Evolutionary conservation across 2,113 vertebrate genomes (phyloP), one percentile per base, ranked within the genome.

Genomic region (Todiramphus chloris): DNA sequence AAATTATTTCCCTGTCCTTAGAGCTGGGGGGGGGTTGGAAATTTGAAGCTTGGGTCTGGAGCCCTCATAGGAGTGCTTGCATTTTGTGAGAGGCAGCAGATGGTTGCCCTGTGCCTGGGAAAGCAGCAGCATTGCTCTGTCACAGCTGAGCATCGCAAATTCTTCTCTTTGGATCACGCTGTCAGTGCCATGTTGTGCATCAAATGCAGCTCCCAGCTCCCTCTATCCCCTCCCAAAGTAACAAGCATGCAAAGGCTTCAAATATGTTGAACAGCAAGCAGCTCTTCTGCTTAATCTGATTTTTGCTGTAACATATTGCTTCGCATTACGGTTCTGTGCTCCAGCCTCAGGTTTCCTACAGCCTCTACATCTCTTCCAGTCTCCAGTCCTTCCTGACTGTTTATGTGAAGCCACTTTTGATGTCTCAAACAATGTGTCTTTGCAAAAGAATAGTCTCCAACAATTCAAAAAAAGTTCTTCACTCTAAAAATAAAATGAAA

Each of bases 401-500:
- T 96, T 58, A 50, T 77, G 48, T 41, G 59, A 75, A 74, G n/a
- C 76, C 66, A 84, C 76, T 79, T 90, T 67, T 90, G 59, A 85
- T 85, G 91, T 89, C 87, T 35, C 7, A 13, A 97, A 83, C 79
- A 93, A 84, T 56, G 28, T 12, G 56, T 69, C 62, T 70, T 82
- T 83, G 79, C 53, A 66, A 93, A 93, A 94, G 31, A 95, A 55
- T 37, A 75, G 59, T 53, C 46, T 87, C 43, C 68, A 70, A 60
- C 24, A 63, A 79, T 73, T 25, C 1, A 48, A 73, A 87, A 53
- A 53, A 39, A 68, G n/a, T 81, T 89, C 86, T 95, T 48, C 62
- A 56, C 30, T 93, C 77, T 82, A 94, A 89, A 97, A 87, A 96
- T 89, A 91, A 87, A 74, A 89, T 28, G 39, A 93, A 90, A 73